Evolutionary conservation across 2,113 vertebrate genomes (phyloP).

Genomic region (Ammodytes dubius): DNA sequence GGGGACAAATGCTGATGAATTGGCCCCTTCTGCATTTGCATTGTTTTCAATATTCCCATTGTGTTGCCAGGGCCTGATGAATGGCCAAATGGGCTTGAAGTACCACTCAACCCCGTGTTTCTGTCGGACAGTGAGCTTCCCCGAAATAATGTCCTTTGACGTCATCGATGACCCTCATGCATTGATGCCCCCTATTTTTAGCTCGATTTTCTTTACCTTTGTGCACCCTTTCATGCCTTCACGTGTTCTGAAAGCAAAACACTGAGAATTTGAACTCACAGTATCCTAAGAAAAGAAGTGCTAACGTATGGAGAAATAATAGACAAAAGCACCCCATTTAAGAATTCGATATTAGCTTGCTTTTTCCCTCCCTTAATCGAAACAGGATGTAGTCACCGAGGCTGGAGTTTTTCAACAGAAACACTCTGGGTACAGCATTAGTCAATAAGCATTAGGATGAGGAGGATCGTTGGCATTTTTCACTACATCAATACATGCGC

Average conservation of each 20-base stretch:
- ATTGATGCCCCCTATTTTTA: neutral
- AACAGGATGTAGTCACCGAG: constrained; percentile 56
- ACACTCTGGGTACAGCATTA: constrained; percentile 38
- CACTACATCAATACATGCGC: constrained; percentile 50
- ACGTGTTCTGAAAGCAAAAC: neutral
- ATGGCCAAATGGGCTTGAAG: constrained; percentile 49
- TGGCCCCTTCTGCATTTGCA: constrained; percentile 58
- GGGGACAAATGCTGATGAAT: constrained; percentile 67
- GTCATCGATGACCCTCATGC: neutral
- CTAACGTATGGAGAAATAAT: constrained; percentile 17
- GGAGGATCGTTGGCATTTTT: constrained; percentile 64
- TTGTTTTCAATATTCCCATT: constrained; percentile 68
- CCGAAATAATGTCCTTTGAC: constrained; percentile 16
- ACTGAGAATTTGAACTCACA: neutral
- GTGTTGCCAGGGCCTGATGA: constrained; percentile 66
- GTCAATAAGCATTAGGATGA: constrained; percentile 65
- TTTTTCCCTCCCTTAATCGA: constrained; percentile 32
- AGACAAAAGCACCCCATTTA: constrained; percentile 1
- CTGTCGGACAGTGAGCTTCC: constrained; percentile 18
- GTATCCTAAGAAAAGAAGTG: constrained; percentile 5
- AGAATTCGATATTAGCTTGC: constrained; percentile 26
- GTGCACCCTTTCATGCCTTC: constrained; percentile 2
- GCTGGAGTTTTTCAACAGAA: constrained; percentile 39
- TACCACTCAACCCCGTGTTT: constrained; percentile 45
- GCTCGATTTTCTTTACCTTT: neutral